phyloP scores from a whole-genome alignment of 2,888 invertebrate species.

The Dendrolimus pini region DNA sequence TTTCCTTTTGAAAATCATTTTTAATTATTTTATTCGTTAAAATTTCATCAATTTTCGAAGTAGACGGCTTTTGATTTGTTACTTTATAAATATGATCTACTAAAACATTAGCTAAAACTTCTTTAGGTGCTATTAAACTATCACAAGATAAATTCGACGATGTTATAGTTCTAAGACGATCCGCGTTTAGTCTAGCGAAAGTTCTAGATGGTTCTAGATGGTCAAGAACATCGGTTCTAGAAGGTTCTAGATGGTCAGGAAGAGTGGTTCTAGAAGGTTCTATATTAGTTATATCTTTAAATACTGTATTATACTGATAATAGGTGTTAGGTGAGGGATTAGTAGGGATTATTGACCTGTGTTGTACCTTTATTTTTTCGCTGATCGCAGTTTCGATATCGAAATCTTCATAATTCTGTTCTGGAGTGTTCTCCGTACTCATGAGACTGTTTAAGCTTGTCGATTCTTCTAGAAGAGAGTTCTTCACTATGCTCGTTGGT shows the following conservation, averaged over 20 bases:
- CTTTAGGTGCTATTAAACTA: conserved; percentile 63
- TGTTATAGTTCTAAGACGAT: conserved; percentile 54
- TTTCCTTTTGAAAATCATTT: conserved; percentile 43
- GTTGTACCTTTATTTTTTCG: conserved; percentile 72
- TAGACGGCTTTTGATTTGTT: conserved; percentile 70
- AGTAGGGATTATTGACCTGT: conserved; percentile 66
- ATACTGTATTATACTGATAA: conserved; percentile 10
- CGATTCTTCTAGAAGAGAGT: conserved; percentile 82
- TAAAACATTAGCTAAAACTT: conserved; percentile 60
- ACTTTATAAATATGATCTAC: conserved; percentile 72
- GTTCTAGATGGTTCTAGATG: conserved; percentile 44
- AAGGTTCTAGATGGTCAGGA: not conserved
- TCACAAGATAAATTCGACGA: conserved; percentile 45
- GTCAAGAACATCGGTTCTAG: not conserved
- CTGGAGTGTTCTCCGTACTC: conserved; percentile 60
- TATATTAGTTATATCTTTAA: conserved; percentile 56
- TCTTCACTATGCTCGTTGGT: conserved; percentile 91
- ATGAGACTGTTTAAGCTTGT: conserved; percentile 77
- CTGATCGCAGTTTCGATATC: conserved; percentile 57
- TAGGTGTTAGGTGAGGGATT: conserved; percentile 50
- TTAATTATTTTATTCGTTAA: conserved; percentile 62
- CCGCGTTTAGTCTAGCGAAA: conserved; percentile 64
- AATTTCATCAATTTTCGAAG: conserved; percentile 63
- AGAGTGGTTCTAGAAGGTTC: conserved; percentile 44
- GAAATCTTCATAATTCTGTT: conserved; percentile 48